These are phyloP conservation scores for Todiramphus chloris DNA, from an alignment of 2,113 vertebrate species.

Conservation along the genomic window DNA sequence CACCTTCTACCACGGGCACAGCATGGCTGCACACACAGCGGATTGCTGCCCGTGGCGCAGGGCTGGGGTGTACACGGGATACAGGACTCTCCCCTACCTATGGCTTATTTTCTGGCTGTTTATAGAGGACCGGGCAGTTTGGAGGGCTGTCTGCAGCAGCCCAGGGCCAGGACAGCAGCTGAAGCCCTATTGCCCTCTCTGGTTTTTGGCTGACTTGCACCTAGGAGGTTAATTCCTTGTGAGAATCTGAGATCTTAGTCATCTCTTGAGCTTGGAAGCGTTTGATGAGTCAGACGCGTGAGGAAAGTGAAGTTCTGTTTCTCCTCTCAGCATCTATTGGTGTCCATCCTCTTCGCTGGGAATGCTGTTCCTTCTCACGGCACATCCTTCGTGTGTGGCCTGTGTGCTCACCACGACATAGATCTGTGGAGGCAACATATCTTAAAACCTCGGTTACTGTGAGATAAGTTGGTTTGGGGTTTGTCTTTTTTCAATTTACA, in stretches of 20 bases:
- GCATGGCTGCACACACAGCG: rapidly evolving
- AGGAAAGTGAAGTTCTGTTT: neutral
- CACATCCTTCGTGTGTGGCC: rapidly evolving
- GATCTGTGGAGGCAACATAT: rapidly evolving
- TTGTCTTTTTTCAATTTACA: neutral
- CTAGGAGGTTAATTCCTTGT: neutral
- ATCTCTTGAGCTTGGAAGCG: neutral
- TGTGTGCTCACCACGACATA: rapidly evolving
- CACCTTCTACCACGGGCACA: rapidly evolving
- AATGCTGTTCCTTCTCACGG: neutral
- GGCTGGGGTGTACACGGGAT: neutral
- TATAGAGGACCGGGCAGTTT: neutral
- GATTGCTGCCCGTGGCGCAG: neutral
- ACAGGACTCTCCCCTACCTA: neutral
- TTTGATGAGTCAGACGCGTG: neutral
- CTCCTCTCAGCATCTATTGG: neutral
- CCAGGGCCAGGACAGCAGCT: neutral
- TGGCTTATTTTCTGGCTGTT: rapidly evolving
- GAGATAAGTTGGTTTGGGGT: neutral
- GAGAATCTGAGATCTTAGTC: neutral
- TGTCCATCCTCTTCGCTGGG: rapidly evolving
- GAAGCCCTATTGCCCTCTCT: neutral
- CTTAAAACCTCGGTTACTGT: neutral
- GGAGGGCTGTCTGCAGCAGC: neutral
- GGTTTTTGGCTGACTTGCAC: neutral